Evolutionary conservation across 2,797 vertebrate species (phyloP), one percentile per base, ranked within the genome.

Genomic region (Tiaroga cobitis): DNA sequence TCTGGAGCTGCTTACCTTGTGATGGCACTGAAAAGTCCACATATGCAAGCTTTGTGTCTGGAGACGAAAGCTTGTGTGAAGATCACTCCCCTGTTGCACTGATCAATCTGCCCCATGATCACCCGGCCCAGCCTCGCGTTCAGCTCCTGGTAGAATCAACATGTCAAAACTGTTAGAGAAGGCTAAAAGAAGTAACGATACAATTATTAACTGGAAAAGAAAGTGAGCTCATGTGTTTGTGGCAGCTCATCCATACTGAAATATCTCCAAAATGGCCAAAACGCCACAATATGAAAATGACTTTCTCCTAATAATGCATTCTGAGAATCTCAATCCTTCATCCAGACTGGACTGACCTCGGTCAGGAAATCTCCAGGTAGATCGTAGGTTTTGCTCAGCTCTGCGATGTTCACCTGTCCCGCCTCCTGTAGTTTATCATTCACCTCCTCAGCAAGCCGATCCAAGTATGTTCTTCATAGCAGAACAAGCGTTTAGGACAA

Each of bases 341-440:
- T 21, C 3, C 32, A 54, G 65, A 54, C 32, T 32, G 16, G 18
- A 88, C 91, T 91, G 91, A 98, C 98, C 96, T 97, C 96, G 72
- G 93, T 94, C 61, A 99, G 86, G 92, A 99, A 98, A 86, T 98
- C 97, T 92, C 97, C 97, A 0, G 98, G 98, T 54, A 99, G 96
- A 91, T 99, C 96, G 0, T 97, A 97, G 0, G 87, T 90, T 90
- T 99, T 99, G 93, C 98, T 98, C 3, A 99, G 95, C n/a, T 99
- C 98, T 0, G 97, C 95, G 63, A 99, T 93, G 59, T 94, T 97
- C 90, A 99, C 95, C 88, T 97, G 93, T 37, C 98, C 98, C 21
- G 96, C 96, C 92, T 97, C 97, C 91, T 99, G 98, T 41, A 99
- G 93, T 91, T 97, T 98, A 92, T 99, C 97, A 86, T 99, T 99